phyloP scores from a whole-genome alignment of 1,140 invertebrate genomes.

The Aphelenchoides fujianensis region DNA sequence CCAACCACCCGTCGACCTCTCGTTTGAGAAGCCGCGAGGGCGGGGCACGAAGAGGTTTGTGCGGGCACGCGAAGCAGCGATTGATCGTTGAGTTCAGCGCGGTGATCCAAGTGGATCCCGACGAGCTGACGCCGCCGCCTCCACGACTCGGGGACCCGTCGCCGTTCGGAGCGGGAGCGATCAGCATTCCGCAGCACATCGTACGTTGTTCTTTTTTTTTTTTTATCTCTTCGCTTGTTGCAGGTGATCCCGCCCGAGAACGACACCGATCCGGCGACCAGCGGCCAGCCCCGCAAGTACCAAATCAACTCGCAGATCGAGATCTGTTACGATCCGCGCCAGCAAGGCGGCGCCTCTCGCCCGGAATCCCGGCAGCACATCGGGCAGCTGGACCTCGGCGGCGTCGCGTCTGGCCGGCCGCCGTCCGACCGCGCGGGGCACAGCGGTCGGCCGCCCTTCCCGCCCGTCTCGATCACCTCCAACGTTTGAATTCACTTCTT shows the following conservation, averaged over 20 bases:
- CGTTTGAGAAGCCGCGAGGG: background rate
- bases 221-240: constrained; percentile 25
- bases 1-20: background rate
- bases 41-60: background rate
- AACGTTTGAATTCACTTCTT: constrained; percentile 34
- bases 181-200: constrained; percentile 35
- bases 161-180: constrained; percentile 22
- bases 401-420: background rate
- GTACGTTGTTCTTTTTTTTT: constrained; percentile 7
- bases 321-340: constrained; percentile 41
- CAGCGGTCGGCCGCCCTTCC: background rate
- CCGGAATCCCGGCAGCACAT: background rate
- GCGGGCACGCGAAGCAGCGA: too few species aligned
- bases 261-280: constrained; percentile 23
- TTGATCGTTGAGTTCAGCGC: constrained; percentile 12
- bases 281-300: constrained; percentile 33
- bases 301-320: constrained; percentile 47
- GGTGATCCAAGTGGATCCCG: constrained; percentile 22
- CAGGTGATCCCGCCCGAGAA: constrained; percentile 12
- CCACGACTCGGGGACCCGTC: background rate
- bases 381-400: background rate
- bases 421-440: constrained; percentile 14
- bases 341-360: background rate
- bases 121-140: constrained; percentile 5
- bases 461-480: constrained; percentile 33